Evolutionary conservation across 2,888 invertebrate species (phyloP).

Genomic region (Pseudeuparius sepicola): DNA sequence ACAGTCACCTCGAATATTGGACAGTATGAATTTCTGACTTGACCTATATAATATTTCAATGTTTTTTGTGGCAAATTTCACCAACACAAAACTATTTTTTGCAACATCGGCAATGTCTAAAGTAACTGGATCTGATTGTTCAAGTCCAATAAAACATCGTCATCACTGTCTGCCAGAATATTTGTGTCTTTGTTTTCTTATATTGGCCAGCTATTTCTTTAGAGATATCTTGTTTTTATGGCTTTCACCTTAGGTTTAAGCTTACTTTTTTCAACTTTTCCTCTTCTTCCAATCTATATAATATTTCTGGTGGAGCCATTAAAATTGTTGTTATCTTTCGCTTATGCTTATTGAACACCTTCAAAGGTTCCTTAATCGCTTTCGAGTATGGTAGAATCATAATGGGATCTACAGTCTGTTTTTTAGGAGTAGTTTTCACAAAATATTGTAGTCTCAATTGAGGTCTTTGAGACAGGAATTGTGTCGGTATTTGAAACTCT

Average conservation of each 20-base stretch:
- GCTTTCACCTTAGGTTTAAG: conserved; percentile 8
- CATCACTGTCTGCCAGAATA: conserved; percentile 5
- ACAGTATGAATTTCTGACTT: no score
- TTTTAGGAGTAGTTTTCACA: conserved; percentile 6
- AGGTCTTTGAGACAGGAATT: conserved; percentile 2
- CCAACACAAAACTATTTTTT: no score
- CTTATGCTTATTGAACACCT: conserved; percentile 4
- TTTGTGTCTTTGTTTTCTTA: conserved; percentile 7
- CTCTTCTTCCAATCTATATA: conserved; percentile 1
- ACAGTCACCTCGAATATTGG: conserved; percentile 10
- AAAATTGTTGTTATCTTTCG: conserved; percentile 7
- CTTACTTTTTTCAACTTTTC: conserved; percentile 5
- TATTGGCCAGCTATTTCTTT: conserved; percentile 9
- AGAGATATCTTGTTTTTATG: conserved; percentile 9
- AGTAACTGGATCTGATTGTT: conserved; percentile 10
- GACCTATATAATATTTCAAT: no score
- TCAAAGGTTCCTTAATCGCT: conserved; percentile 8
- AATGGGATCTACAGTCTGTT: conserved; percentile 4
- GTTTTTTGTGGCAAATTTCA: no score
- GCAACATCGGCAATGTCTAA: conserved; percentile 5
- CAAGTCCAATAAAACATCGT: conserved; percentile 5
- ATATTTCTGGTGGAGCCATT: conserved; percentile 6
- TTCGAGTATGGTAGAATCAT: conserved; percentile 7
- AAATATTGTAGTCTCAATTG: conserved; percentile 7
- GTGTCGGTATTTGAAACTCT: background rate